A percentile compares a stretch with the other conserved stretches of the same genome.
Conservation (phyloP, 1,140 invertebrate species). For the Conus betulinus region DNA sequence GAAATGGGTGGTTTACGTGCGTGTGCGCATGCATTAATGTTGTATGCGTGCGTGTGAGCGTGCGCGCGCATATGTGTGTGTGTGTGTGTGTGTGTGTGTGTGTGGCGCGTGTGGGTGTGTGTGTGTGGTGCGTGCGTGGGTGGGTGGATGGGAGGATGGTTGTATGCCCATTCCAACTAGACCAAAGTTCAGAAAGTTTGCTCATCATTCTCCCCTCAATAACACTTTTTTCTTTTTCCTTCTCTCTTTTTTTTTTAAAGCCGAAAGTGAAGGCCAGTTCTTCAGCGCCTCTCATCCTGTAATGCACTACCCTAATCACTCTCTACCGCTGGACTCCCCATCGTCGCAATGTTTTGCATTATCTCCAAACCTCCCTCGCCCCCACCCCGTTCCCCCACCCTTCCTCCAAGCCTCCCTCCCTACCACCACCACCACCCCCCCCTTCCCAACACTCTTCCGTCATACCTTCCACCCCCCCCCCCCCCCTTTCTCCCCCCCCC, state of each 20-base stretch:
- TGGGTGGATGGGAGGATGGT: no score
- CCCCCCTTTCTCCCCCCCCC: neutral
- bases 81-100: no score
- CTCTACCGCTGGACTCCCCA: neutral
- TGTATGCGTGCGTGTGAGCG: no score
- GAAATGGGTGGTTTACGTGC: no score
- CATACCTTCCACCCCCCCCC: neutral
- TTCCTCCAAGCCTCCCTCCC: neutral
- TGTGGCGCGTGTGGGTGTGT: no score
- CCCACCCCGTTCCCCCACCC: neutral
- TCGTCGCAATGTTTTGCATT: constrained; percentile 3
- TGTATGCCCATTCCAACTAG: neutral
- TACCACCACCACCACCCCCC: neutral
- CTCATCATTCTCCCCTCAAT: neutral
- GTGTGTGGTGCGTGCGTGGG: no score
- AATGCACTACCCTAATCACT: constrained; percentile 1
- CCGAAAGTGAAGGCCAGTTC: neutral
- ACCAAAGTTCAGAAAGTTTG: neutral
- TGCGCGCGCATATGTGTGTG: no score
- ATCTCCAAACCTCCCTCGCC: neutral
- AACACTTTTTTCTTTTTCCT: neutral
- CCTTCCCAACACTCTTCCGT: neutral
- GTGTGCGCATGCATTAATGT: no score
- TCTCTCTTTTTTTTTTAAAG: neutral
- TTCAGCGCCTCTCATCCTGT: neutral